Percentiles rank a stretch among this genome's conserved stretches.
phyloP scores from a whole-genome alignment of 2,888 invertebrate species.

The Lottia gigantea region DNA sequence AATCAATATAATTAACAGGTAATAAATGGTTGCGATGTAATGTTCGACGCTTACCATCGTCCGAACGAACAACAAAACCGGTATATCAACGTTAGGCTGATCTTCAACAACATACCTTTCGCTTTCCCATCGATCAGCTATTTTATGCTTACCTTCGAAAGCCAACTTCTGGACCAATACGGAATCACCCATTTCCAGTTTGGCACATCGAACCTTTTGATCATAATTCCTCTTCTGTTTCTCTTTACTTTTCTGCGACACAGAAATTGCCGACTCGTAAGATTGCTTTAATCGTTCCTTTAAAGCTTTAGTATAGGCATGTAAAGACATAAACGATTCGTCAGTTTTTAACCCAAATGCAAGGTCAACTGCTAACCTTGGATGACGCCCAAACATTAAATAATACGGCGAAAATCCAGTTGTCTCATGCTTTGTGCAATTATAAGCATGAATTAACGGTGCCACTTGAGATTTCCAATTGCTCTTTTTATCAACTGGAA shows the following conservation, averaged over 20 bases:
- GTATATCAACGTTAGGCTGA: not conserved
- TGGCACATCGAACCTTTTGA: not conserved
- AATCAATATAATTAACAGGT: not conserved
- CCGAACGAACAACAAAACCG: too few species aligned
- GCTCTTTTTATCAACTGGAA: not conserved
- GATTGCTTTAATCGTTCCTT: not conserved
- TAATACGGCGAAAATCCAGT: not conserved
- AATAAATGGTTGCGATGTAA: not conserved
- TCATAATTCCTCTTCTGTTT: not conserved
- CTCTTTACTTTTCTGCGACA: not conserved
- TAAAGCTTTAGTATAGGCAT: not conserved
- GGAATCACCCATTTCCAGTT: not conserved
- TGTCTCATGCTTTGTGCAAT: not conserved
- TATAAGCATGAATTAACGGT: not conserved
- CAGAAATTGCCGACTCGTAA: not conserved
- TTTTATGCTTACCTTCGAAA: conserved; percentile 2
- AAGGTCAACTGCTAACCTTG: not conserved
- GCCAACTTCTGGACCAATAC: not conserved
- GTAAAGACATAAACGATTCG: not conserved
- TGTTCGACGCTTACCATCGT: not conserved
- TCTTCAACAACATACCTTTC: not conserved
- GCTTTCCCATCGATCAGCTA: not conserved
- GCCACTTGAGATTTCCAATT: not conserved
- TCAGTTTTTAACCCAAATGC: not conserved
- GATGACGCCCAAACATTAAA: conserved; percentile 3